Evolutionary conservation across 64 coral and sea anemone genomes (phyloP), one percentile per base, ranked within the genome.

Genomic region (Pocillopora verrucosa): DNA sequence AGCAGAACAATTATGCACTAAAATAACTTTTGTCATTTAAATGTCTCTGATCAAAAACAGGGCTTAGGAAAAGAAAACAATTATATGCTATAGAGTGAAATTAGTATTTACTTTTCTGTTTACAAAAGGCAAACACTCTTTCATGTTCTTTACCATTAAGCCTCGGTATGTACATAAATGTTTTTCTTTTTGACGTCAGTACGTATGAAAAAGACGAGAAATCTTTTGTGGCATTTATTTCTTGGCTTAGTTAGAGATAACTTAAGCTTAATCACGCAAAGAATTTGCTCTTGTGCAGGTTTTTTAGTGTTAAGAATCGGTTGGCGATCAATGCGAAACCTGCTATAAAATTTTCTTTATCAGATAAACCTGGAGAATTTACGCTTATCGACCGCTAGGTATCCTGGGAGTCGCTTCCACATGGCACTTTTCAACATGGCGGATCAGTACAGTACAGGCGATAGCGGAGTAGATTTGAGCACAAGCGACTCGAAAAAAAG

Each of bases 341-440:
- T 64, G 79, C 35, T 35, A 15, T 7, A 17, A 59, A 65, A 11
- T 63, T 63, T 68, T 30, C 77, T 79, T 59, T 25, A 22, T 10
- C 17, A 30, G 51, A 35, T 26, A 16, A 59, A 59, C 58, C 77
- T 51, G 41, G 41, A 51, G 41, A 7, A 77, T 22, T n/a, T 85
- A 68, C 63, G 63, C 20, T 45, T 24, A 16, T 15, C 64, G 82
- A 72, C 37, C 82, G 82, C 82, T 85, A 72, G 20, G 82, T 56
- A 56, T 16, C 36, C 82, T 85, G 82, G 82, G 82, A 85, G 61
- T 85, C 19, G 25, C 4, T 85, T 41, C 65, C 82, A 85, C 82
- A 85, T 85, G 82, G 82, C 82, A 85, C 82, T 72, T 85, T 85
- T 85, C 63, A 85, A 85, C 63, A 85, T 85, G 82, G 82, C 82